phyloP scores from a whole-genome alignment of 2,797 vertebrate species.

The Anniella stebbinsi region DNA sequence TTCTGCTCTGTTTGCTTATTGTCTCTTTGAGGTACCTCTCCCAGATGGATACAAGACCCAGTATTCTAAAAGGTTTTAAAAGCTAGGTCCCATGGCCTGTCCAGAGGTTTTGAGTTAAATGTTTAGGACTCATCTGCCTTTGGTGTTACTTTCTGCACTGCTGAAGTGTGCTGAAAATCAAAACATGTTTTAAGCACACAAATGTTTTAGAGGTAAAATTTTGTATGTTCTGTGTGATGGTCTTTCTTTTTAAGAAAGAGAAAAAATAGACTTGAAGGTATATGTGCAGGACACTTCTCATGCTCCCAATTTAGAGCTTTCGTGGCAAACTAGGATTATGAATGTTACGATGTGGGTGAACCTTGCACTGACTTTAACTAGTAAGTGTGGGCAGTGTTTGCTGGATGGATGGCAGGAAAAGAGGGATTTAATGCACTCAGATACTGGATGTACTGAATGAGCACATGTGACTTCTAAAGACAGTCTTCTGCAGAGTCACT shows the following conservation, averaged over 20 bases:
- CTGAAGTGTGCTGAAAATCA: background rate
- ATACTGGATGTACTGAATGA: no score
- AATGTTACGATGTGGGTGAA: background rate
- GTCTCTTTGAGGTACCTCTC: background rate
- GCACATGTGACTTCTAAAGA: no score
- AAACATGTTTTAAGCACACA: background rate
- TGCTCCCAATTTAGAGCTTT: background rate
- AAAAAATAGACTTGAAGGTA: background rate
- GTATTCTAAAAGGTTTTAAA: background rate
- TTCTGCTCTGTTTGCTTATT: background rate
- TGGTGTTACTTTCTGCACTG: background rate
- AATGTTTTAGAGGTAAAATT: background rate
- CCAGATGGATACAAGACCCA: background rate
- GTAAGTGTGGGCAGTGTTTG: background rate
- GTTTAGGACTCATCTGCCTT: background rate
- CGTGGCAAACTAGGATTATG: background rate
- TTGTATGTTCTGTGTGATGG: background rate
- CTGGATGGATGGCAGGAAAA: background rate
- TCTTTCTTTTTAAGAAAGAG: background rate
- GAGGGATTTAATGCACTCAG: no score
- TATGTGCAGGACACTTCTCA: background rate
- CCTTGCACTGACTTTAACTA: background rate
- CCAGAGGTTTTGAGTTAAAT: background rate
- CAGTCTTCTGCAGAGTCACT: no score
- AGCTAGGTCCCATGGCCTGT: background rate